A percentile compares a stretch with the other conserved stretches of the same genome.
Evolutionary conservation across 2,797 vertebrate genomes (phyloP).

Genomic region (Prunella strophiata): DNA sequence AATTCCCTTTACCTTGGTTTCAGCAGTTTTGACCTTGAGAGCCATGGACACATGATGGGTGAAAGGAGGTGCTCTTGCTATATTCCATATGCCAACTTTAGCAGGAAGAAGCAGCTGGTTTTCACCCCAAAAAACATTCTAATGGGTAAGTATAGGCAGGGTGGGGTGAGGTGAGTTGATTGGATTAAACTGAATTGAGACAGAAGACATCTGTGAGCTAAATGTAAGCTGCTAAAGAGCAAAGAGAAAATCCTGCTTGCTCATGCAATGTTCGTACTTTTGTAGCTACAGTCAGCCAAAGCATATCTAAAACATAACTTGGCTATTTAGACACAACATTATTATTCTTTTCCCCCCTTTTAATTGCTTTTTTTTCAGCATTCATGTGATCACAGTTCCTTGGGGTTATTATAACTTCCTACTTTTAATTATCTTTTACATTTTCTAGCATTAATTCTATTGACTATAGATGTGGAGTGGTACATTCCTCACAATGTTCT

Average conservation of each 20-base stretch:
- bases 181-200: conserved; percentile 73
- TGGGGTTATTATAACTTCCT: neutral
- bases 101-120: conserved; percentile 63
- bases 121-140: conserved; percentile 47
- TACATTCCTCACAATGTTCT: neutral
- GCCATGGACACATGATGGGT: conserved; percentile 80
- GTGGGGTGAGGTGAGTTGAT: conserved; percentile 64
- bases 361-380: neutral
- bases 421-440: conserved; percentile 11
- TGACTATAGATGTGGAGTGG: neutral
- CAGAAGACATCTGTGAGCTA: conserved; percentile 74
- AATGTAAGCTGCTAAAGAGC: conserved; percentile 65
- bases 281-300: neutral
- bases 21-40: conserved; percentile 84
- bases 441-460: neutral
- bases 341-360: neutral
- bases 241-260: conserved; percentile 61
- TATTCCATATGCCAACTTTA: conserved; percentile 1
- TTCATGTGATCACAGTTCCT: neutral
- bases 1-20: conserved; percentile 86
- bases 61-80: conserved; percentile 62
- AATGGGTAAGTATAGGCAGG: conserved; percentile 44
- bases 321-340: conserved; percentile 12
- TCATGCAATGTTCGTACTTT: neutral
- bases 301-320: neutral